These are phyloP conservation scores for Leucosticte australis DNA, from an alignment of 2,113 vertebrate species.

Conservation along the genomic window DNA sequence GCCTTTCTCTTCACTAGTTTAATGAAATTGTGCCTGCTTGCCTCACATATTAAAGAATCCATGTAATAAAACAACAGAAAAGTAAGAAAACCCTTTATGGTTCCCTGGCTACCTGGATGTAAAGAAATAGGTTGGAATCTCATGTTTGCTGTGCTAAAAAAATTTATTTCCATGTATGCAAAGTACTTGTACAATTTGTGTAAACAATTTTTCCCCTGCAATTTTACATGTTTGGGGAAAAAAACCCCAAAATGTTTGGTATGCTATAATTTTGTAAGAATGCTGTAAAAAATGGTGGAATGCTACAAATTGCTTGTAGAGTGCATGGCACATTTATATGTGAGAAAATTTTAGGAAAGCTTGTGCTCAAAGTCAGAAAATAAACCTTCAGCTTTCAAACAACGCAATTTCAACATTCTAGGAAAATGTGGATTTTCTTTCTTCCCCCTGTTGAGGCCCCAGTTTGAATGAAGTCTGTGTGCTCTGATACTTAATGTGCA, in stretches of 20 bases:
- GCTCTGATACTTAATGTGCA: not conserved
- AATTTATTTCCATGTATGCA: not conserved
- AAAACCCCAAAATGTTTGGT: accelerated
- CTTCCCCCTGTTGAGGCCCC: not conserved
- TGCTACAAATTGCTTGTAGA: not conserved
- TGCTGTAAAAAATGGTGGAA: not conserved
- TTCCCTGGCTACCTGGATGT: not conserved
- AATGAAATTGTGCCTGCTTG: not conserved
- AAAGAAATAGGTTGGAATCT: not conserved
- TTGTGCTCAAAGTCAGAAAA: not conserved
- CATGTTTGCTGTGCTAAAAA: not conserved
- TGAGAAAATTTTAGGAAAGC: not conserved
- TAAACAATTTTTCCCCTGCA: accelerated
- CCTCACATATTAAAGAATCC: not conserved
- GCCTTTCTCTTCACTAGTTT: not conserved
- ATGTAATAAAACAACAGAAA: not conserved
- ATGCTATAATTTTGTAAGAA: not conserved
- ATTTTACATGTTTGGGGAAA: not conserved
- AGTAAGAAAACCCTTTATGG: not conserved
- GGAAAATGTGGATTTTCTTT: not conserved
- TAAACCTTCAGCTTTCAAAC: not conserved
- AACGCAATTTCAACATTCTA: not conserved
- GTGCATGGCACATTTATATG: accelerated
- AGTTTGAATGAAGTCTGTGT: not conserved
- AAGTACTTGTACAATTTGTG: not conserved